phyloP scores from a whole-genome alignment of 2,113 vertebrate genomes.

The Silurus asotus region DNA sequence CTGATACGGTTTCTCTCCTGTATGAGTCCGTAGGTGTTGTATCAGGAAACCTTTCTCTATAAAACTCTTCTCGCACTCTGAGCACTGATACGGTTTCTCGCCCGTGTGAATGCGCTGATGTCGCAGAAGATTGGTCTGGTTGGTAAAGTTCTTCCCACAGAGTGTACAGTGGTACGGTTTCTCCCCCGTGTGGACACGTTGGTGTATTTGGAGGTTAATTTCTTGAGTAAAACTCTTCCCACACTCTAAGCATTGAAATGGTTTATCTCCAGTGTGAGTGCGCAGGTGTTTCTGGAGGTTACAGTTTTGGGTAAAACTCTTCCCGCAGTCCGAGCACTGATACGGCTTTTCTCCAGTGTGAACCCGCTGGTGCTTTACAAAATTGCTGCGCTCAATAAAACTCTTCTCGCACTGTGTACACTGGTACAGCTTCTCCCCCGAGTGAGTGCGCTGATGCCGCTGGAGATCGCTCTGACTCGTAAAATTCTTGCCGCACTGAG shows the following conservation, averaged over 20 bases:
- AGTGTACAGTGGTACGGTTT: too few species aligned
- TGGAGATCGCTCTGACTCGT: not conserved
- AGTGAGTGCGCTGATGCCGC: too few species aligned
- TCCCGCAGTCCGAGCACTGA: not conserved
- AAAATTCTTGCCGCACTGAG: not conserved
- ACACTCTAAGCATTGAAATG: not conserved
- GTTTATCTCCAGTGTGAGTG: not conserved
- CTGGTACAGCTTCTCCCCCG: too few species aligned
- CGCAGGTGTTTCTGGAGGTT: too few species aligned
- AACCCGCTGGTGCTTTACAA: not conserved
- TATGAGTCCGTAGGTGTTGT: not conserved
- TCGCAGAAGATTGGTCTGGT: not conserved
- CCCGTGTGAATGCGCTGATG: not conserved
- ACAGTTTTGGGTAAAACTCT: too few species aligned
- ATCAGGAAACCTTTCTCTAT: not conserved
- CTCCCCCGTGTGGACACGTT: too few species aligned
- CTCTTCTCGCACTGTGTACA: too few species aligned
- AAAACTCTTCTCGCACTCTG: not conserved
- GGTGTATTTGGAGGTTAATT: too few species aligned
- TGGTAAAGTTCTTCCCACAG: not conserved
- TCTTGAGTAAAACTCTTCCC: not conserved
- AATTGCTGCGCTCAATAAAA: not conserved
- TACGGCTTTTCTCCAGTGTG: not conserved
- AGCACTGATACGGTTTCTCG: too few species aligned
- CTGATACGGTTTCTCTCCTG: conserved; percentile 2